Conservation (phyloP, 2,797 vertebrate genomes). For the Picus viridis region DNA sequence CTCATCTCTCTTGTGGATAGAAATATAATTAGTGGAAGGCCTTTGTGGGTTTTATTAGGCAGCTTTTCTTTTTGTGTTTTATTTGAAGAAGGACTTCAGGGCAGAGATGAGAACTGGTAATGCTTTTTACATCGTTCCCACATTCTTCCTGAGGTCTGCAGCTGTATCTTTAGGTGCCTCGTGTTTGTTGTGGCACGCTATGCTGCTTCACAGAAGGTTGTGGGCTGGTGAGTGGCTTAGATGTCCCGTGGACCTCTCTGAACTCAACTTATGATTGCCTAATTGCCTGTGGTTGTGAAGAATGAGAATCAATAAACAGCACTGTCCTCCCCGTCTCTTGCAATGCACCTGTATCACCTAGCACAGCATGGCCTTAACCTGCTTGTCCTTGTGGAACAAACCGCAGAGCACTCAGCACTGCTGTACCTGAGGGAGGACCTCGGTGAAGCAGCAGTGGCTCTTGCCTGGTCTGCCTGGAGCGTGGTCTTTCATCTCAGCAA, state of each 20-base stretch:
- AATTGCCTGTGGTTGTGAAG: background rate
- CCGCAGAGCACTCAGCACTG: background rate
- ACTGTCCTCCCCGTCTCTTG: background rate
- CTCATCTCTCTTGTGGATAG: background rate
- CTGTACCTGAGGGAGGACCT: fast-evolving
- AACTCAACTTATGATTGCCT: background rate
- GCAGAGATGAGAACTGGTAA: background rate
- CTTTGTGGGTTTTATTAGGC: background rate
- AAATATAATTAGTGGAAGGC: background rate
- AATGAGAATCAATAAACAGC: background rate
- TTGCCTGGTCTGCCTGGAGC: background rate
- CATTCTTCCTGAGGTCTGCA: background rate
- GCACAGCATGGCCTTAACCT: background rate
- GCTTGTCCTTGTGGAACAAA: background rate
- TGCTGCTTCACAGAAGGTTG: background rate
- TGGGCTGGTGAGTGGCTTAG: background rate
- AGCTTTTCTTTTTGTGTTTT: background rate
- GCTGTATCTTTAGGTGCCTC: background rate
- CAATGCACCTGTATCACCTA: background rate
- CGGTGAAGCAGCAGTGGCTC: background rate
- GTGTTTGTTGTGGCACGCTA: background rate
- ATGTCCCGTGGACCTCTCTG: background rate
- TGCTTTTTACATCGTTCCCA: background rate
- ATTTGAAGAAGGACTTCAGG: background rate
- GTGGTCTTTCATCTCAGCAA: background rate